Base-by-base conservation (phyloP, 1,140 invertebrate genomes). In the Psix sp. region DNA sequence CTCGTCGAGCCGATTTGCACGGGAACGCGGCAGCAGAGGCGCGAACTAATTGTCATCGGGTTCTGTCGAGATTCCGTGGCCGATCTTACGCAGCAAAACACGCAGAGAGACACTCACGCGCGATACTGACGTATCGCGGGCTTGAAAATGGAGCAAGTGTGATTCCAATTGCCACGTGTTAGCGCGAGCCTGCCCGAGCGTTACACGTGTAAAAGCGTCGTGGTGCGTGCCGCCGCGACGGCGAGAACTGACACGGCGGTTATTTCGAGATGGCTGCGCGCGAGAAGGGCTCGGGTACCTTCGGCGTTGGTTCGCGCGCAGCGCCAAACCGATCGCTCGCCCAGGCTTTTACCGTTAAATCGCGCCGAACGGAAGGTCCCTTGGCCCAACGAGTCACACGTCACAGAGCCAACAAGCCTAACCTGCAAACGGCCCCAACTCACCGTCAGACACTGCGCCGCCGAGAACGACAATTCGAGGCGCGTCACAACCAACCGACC, bases 201-300 rank as follows among this genome's bases (percentile, higher is more conserved):
- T 59, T 70, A 70, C 66, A 70, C 66, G 66, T 70, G 66, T 70
- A 60, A 70, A 54, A 39, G 54, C 56, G 54, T 54, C 48, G 56
- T 39, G 45, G 4, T 5, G 24, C 42, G 24, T 29, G 21, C 26
- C 46, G 38, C 21, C n/a, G 11, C 21, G 5, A 38, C 20, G 17
- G n/a, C 18, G 38, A 48, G 5, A n/a, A n/a, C n/a, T 40, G 42
- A 39, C 21, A 3, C 21, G 3, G 21, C n/a, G n/a, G n/a, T n/a
- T n/a, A n/a, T n/a, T n/a, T n/a, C n/a, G n/a, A 29, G 7, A 29
- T n/a, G 7, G 7, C 26, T 10, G 7, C 2, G 26, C n/a, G 4
- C 21, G 21, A 7, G 26, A 29, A 29, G 7, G 7, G n/a, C 2
- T 29, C 26, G 7, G 7, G 26, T 7, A 2, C 2, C 26, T 29